phyloP scores from a whole-genome alignment of 2,888 invertebrate species.

The Argyra leucocephala region DNA sequence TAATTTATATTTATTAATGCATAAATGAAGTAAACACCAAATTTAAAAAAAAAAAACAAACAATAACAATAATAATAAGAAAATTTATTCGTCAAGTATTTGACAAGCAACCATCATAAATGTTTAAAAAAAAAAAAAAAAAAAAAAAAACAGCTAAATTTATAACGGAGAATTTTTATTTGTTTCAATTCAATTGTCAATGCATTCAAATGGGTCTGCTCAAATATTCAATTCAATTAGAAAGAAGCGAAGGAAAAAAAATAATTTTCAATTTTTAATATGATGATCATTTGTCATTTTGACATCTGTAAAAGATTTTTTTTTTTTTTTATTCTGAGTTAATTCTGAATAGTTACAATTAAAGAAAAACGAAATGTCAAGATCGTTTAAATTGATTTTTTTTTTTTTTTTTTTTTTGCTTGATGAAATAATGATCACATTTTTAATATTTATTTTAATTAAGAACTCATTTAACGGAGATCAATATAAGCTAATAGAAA shows the following conservation, averaged over 20 bases:
- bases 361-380: background rate
- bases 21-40: background rate
- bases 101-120: background rate
- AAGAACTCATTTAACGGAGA: background rate
- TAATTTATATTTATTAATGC: background rate
- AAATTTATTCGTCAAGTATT: constrained; percentile 6
- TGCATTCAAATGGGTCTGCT: background rate
- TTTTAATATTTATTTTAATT: background rate
- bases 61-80: background rate
- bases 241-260: too few relatives aligned
- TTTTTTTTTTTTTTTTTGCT: too few relatives aligned
- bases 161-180: background rate
- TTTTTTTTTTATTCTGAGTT: background rate
- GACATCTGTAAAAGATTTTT: background rate
- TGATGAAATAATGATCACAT: background rate
- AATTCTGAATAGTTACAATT: background rate
- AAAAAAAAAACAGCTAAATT: background rate
- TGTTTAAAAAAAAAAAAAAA: too few relatives aligned
- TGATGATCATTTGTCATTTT: background rate
- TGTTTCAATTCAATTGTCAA: background rate
- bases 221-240: too few relatives aligned
- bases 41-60: too few relatives aligned
- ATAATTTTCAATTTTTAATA: too few relatives aligned
- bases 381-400: background rate
- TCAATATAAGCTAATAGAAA: background rate